Evolutionary conservation across 2,797 vertebrate genomes (phyloP).

Genomic region (Sebastes ruberrimus): DNA sequence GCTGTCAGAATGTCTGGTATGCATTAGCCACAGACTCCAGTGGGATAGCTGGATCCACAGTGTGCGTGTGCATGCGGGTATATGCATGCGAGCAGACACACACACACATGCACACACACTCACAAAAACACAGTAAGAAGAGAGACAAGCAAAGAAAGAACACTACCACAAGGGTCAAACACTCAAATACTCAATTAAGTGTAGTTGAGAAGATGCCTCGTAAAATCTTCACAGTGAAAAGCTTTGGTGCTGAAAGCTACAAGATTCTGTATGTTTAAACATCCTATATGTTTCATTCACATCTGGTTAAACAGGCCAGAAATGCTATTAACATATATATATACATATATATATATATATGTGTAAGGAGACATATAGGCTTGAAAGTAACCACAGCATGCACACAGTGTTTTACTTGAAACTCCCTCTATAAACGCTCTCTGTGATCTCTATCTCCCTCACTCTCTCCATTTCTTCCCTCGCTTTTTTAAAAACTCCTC

Average conservation of each 20-base stretch:
- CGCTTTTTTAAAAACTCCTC: not conserved
- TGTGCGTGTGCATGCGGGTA: constrained; percentile 62
- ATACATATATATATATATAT: not conserved
- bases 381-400: constrained; percentile 48
- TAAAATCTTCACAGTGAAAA: not conserved
- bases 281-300: constrained; percentile 6
- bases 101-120: constrained; percentile 15
- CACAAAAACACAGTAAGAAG: constrained; percentile 49
- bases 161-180: constrained; percentile 51
- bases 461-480: constrained; percentile 1
- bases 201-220: constrained; percentile 21
- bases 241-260: not conserved
- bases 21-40: constrained; percentile 88
- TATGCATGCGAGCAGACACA: constrained; percentile 27
- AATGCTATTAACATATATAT: constrained; percentile 15
- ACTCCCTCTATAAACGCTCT: constrained; percentile 23
- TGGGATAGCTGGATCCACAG: constrained; percentile 83
- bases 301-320: constrained; percentile 28
- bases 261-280: not conserved
- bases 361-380: constrained; percentile 5
- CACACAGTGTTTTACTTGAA: constrained; percentile 13
- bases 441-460: constrained; percentile 21
- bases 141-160: constrained; percentile 24
- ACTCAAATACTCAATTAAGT: constrained; percentile 31
- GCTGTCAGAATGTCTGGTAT: constrained; percentile 88